A percentile compares a stretch with the other conserved stretches of the same genome.
phyloP scores from a whole-genome alignment of 1,140 invertebrate species.

The Trachymyrmex cornetzi region DNA sequence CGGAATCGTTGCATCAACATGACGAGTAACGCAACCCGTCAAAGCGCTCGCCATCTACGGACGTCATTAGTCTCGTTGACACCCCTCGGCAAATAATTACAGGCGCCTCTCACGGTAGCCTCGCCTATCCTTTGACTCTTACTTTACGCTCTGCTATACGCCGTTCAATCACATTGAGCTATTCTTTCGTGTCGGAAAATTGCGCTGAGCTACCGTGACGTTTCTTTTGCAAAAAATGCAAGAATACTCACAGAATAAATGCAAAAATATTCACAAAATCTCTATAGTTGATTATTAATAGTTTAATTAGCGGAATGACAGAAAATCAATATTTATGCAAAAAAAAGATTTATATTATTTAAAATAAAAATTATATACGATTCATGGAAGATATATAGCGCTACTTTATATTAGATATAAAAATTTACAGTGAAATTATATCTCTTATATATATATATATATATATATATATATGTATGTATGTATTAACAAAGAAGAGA shows the following conservation, averaged over 20 bases:
- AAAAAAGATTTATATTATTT: background rate
- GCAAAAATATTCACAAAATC: background rate
- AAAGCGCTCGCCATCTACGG: slow-evolving; percentile 49
- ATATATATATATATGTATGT: no score
- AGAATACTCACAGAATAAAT: background rate
- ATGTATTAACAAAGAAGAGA: background rate
- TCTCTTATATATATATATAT: background rate
- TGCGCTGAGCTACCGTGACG: background rate
- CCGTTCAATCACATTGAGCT: slow-evolving; percentile 2
- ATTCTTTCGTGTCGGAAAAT: slow-evolving; percentile 28
- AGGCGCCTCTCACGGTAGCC: slow-evolving; percentile 55
- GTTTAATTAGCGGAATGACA: background rate
- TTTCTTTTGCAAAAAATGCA: background rate
- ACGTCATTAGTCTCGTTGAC: slow-evolving; percentile 65
- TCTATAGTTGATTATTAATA: slow-evolving; percentile 5
- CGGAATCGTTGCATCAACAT: slow-evolving; percentile 59
- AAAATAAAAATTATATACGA: slow-evolving; percentile 18
- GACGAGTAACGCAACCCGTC: slow-evolving; percentile 58
- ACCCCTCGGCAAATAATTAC: slow-evolving; percentile 65
- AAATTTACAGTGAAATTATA: background rate
- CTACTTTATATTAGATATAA: background rate
- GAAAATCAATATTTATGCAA: background rate
- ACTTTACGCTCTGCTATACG: slow-evolving; percentile 22
- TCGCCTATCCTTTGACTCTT: slow-evolving; percentile 33
- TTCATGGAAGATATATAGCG: background rate